These are phyloP conservation scores for Theocolax elegans DNA, from an alignment of 1,140 invertebrate genomes.

Conservation along the genomic window DNA sequence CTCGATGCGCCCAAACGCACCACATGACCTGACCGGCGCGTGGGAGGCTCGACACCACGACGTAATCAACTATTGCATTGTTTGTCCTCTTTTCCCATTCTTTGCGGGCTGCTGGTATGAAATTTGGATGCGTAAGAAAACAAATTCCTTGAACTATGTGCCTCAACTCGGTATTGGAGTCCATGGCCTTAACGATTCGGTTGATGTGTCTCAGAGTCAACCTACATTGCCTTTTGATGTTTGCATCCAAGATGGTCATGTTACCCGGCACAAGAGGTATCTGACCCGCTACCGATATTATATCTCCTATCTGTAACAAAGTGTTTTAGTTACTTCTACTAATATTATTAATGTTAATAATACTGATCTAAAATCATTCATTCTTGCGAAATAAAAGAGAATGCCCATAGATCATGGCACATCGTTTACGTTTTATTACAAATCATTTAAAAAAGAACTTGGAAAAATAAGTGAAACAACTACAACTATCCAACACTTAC, in stretches of 20 bases:
- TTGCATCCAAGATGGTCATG: constrained; percentile 77
- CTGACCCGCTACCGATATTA: constrained; percentile 90
- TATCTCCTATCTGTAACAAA: constrained; percentile 75
- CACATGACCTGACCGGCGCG: constrained; percentile 87
- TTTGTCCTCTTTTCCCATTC: constrained; percentile 87
- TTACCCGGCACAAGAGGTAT: constrained; percentile 89
- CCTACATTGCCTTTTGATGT: constrained; percentile 79
- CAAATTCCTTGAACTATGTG: constrained; percentile 88
- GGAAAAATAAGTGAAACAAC: too few species aligned
- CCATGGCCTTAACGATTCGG: constrained; percentile 82
- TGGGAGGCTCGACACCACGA: constrained; percentile 84
- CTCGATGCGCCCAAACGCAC: constrained; percentile 89
- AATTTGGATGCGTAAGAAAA: constrained; percentile 78
- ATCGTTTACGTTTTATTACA: too few species aligned
- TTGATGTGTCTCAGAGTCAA: constrained; percentile 85
- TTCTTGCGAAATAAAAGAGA: too few species aligned
- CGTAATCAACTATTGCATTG: constrained; percentile 87
- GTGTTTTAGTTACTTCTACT: neutral
- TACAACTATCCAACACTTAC: too few species aligned
- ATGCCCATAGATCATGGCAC: too few species aligned
- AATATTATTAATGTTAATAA: too few species aligned
- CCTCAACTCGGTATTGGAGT: constrained; percentile 77
- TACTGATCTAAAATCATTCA: too few species aligned
- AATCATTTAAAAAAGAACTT: too few species aligned
- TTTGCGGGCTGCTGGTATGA: constrained; percentile 78